Evolutionary conservation across 2,797 vertebrate genomes (phyloP).

Genomic region (Manis crassicaudata): DNA sequence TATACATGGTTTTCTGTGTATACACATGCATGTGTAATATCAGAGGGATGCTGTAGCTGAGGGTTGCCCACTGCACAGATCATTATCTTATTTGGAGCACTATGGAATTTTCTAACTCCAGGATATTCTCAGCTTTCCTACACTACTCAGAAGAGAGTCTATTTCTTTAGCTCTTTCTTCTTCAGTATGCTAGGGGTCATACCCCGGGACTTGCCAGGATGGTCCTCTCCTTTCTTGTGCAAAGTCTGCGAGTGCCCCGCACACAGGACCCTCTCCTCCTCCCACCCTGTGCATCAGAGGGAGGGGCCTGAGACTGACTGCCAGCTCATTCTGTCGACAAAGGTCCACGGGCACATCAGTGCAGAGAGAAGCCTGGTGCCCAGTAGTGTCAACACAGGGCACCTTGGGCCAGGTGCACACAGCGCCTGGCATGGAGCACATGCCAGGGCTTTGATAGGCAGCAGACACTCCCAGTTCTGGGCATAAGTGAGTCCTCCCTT

Average conservation of each 20-base stretch:
- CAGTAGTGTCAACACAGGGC: no score
- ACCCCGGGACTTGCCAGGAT: not conserved
- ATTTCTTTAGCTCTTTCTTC: not conserved
- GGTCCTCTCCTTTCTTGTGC: not conserved
- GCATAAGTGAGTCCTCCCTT: no score
- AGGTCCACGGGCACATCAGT: accelerated
- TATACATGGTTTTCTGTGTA: not conserved
- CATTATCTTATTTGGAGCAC: not conserved
- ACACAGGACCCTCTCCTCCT: no score
- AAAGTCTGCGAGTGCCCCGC: not conserved
- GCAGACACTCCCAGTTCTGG: not conserved
- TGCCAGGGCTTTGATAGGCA: not conserved
- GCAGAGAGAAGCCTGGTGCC: not conserved
- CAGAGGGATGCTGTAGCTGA: not conserved
- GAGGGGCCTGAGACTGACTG: not conserved
- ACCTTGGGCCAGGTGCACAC: not conserved
- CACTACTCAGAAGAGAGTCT: not conserved
- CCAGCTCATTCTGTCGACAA: not conserved
- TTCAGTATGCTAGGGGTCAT: not conserved
- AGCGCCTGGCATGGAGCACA: no score
- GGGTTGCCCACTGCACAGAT: not conserved
- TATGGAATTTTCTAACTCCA: not conserved
- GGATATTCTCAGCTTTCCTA: not conserved
- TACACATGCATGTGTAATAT: not conserved
- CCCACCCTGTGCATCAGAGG: not conserved